A percentile compares a stretch with the other conserved stretches of the same genome.
These are phyloP conservation scores for Tragopan temminckii DNA, from an alignment of 2,797 vertebrate species.

Conservation along the genomic window DNA sequence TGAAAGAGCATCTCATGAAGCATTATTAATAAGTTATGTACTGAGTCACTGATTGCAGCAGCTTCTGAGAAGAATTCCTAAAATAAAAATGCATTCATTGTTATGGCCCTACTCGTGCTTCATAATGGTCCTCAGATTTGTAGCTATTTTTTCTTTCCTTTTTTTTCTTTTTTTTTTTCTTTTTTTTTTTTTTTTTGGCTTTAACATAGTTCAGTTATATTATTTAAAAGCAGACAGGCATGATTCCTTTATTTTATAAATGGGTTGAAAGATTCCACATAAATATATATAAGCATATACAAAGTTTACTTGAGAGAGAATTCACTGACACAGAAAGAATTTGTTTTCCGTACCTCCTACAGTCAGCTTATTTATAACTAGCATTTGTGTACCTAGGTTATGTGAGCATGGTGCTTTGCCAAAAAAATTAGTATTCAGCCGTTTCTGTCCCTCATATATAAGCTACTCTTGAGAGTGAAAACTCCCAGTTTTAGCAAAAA, in stretches of 20 bases:
- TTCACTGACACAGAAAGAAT: constrained; percentile 47
- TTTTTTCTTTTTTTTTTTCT: background rate
- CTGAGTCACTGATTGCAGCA: constrained; percentile 58
- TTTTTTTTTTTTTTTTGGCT: background rate
- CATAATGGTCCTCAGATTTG: background rate
- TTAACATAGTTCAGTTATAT: constrained; percentile 32
- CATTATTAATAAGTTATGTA: constrained; percentile 59
- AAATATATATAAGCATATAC: background rate
- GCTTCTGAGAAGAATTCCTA: constrained; percentile 45
- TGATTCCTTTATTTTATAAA: constrained; percentile 39
- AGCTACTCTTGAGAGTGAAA: constrained; percentile 46
- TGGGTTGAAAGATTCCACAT: background rate
- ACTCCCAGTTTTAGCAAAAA: constrained; percentile 56
- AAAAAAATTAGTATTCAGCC: constrained; percentile 54
- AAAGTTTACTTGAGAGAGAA: constrained; percentile 24
- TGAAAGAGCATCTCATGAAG: constrained; percentile 47
- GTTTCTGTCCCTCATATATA: constrained; percentile 40
- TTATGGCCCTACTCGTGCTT: background rate
- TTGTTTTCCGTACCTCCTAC: constrained; percentile 44
- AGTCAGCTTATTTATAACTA: constrained; percentile 54
- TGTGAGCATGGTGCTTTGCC: constrained; percentile 42
- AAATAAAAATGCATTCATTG: constrained; percentile 45
- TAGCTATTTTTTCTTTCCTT: background rate
- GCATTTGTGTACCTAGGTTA: constrained; percentile 61
- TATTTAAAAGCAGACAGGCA: background rate